Conservation (phyloP, 2,888 invertebrate species). For the Drosophila acutilabella region DNA sequence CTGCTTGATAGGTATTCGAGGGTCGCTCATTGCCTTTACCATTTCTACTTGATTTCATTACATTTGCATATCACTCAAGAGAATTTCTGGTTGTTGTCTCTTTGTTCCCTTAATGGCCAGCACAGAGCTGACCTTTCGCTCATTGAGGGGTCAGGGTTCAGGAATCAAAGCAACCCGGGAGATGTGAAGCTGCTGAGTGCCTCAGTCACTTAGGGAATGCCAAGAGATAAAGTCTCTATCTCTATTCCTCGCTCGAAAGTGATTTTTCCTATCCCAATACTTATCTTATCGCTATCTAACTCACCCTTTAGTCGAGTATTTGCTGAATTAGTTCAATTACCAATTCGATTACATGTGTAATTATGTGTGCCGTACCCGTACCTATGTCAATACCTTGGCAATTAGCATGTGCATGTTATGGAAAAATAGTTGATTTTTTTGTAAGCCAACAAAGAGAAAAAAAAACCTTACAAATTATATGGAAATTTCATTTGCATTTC, state of each 20-base stretch:
- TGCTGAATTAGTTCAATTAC: slow-evolving; percentile 28
- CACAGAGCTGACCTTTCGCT: slow-evolving; percentile 42
- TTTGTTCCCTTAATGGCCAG: slow-evolving; percentile 45
- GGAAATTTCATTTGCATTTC: slow-evolving; percentile 15
- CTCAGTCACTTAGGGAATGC: slow-evolving; percentile 29
- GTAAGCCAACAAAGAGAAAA: not conserved
- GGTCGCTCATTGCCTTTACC: no score
- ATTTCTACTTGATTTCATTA: not conserved
- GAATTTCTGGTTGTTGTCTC: slow-evolving; percentile 17
- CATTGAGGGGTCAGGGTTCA: slow-evolving; percentile 14
- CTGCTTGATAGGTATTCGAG: no score
- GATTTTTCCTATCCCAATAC: not conserved
- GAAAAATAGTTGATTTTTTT: not conserved
- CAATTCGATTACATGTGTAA: no score
- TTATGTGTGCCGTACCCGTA: not conserved
- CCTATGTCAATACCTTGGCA: slow-evolving; percentile 15
- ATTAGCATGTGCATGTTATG: slow-evolving; percentile 42
- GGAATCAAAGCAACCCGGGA: not conserved
- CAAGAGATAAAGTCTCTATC: slow-evolving; percentile 22
- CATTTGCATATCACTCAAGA: slow-evolving; percentile 57
- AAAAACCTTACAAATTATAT: slow-evolving; percentile 1
- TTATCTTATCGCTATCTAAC: not conserved
- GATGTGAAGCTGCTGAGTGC: slow-evolving; percentile 9
- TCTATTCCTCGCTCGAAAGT: no score
- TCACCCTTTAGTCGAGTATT: not conserved